Evolutionary conservation across 2,113 vertebrate genomes (phyloP).

Genomic region (Archilochus colubris): DNA sequence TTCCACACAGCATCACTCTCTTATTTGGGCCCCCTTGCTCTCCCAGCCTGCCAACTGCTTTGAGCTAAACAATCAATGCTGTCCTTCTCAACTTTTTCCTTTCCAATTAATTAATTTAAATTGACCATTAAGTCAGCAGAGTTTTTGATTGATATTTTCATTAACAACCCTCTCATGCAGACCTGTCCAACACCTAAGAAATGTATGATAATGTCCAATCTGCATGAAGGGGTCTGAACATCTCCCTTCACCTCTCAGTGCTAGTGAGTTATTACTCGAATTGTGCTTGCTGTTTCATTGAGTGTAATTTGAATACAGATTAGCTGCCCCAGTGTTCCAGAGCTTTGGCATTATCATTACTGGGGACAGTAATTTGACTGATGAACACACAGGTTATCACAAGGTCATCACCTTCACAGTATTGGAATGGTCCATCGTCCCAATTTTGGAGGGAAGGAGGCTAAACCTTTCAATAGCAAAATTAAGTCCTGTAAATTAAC

Average conservation of each 20-base stretch:
- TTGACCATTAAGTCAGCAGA: constrained; percentile 89
- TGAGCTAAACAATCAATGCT: constrained; percentile 66
- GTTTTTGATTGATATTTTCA: constrained; percentile 93
- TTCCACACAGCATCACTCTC: background rate
- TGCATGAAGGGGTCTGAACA: constrained; percentile 76
- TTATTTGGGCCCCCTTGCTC: constrained; percentile 33
- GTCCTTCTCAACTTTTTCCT: constrained; percentile 77
- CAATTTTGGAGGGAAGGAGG: constrained; percentile 73
- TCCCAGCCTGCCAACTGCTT: constrained; percentile 24
- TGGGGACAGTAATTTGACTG: constrained; percentile 87
- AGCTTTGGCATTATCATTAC: constrained; percentile 89
- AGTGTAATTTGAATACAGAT: constrained; percentile 96
- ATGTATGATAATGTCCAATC: constrained; percentile 88
- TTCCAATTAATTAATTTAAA: constrained; percentile 92
- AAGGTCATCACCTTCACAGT: constrained; percentile 88
- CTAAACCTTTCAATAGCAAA: constrained; percentile 79
- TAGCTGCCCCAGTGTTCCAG: constrained; percentile 88
- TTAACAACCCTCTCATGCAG: constrained; percentile 83
- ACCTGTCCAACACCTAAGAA: constrained; percentile 88
- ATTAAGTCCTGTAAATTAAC: constrained; percentile 86
- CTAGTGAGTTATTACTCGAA: constrained; percentile 86
- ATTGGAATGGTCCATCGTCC: constrained; percentile 65
- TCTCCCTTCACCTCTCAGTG: constrained; percentile 77
- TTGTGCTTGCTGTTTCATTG: constrained; percentile 79
- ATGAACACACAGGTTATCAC: constrained; percentile 92